Evolutionary conservation across 2,797 vertebrate genomes (phyloP), one percentile per base, ranked within the genome.

Genomic region (Hemitrygon akajei): DNA sequence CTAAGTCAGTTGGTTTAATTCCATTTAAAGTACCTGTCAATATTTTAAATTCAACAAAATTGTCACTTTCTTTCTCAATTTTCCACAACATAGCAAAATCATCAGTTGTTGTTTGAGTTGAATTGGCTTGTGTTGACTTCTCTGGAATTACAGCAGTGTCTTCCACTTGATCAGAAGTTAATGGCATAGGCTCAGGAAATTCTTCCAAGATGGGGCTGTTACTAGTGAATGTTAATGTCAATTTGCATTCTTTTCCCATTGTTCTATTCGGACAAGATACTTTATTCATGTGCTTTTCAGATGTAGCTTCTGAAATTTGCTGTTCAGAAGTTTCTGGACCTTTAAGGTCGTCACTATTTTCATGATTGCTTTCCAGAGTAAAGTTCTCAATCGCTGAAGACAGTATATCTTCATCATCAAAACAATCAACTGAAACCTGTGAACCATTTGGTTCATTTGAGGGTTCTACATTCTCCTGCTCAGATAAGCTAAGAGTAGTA

Each of bases 21-120:
- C 96, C 96, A 60, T 96, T 96, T 40, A 97, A 87, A 94, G 96
- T 96, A 77, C 97, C 97, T 56, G 94, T 95, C 94, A 98, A 37
- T 6, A 99, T 93, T 95, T 95, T 96, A 77, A 95, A 96, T 79
- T 95, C 94, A 18, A 95, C 95, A 94, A 96, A 94, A 95, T 95
- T 93, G 71, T 94, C 95, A 86, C 95, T 96, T 93, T 95, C 97
- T 63, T 92, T 96, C 96, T 98, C 97, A 89, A 99, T 95, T 94
- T 98, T 98, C 99, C 99, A 99, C 58, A 98, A 95, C 0, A 98
- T 94, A 94, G 98, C 97, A 95, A 99, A 99, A 95, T 99, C 98
- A 94, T 97, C 97, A 66, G 98, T 97, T 94, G 98, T 97, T 1
- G 99, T 99, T 95, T 99, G 99, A 16, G 27, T 94, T 95, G 94